Evolutionary conservation across 2,113 vertebrate species (phyloP).

Genomic region (Zootoca vivipara): DNA sequence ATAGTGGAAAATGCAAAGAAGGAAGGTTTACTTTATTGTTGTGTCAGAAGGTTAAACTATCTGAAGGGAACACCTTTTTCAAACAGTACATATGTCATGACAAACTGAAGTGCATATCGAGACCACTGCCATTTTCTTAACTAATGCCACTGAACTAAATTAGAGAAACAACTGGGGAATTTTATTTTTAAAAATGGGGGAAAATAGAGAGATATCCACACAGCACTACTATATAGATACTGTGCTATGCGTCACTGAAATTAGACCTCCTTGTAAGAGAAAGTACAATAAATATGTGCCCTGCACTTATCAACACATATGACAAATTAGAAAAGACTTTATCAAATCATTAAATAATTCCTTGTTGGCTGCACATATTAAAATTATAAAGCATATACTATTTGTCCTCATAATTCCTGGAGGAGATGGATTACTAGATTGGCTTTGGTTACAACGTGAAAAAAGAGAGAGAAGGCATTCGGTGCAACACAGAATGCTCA

Average conservation of each 20-base stretch:
- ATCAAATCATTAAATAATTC: conserved; percentile 42
- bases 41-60: background rate
- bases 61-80: background rate
- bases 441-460: conserved; percentile 47
- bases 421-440: conserved; percentile 73
- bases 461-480: conserved; percentile 33
- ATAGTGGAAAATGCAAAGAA: background rate
- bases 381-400: conserved; percentile 74
- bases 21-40: background rate
- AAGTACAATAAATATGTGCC: conserved; percentile 30
- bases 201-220: background rate
- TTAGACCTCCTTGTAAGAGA: conserved; percentile 15
- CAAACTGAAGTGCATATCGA: background rate
- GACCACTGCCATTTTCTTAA: background rate
- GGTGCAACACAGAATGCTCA: conserved; percentile 35
- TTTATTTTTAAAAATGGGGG: background rate
- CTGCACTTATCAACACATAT: conserved; percentile 42
- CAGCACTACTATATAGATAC: background rate
- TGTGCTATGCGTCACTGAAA: conserved; percentile 13
- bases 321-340: conserved; percentile 45
- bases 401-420: conserved; percentile 74
- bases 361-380: conserved; percentile 70
- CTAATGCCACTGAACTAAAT: conserved; percentile 18
- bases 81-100: background rate
- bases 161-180: conserved; percentile 30